Base-by-base conservation (phyloP, 2,888 invertebrate species). In the Geophilus truncorum region DNA sequence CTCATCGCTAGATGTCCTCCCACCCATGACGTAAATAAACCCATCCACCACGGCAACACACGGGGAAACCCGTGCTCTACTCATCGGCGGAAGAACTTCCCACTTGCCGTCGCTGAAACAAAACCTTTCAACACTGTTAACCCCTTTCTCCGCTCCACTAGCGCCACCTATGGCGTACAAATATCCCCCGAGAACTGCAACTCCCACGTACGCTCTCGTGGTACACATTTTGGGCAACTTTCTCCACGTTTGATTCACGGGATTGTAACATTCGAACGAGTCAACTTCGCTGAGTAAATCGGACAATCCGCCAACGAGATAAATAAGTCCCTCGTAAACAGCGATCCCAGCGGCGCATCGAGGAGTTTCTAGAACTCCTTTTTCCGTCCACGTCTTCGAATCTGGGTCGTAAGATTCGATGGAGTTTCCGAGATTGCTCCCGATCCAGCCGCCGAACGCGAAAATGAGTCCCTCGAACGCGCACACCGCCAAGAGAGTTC, bases 381-480 rank as follows among this genome's bases (percentile, higher is more conserved):
- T 90, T 76, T 92, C 87, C 34, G 90, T 89, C 96, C 97, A 97
- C 82, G 90, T 90, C 86, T 95, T 92, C 36, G 90, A 88, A 81
- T 91, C 89, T 0, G 95, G 93, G 87, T 96, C 93, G 86, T 94
- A 97, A 84, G 92, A 91, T 86, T 97, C 97, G 83, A 97, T 93
- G 0, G 93, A 92, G 28, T 93, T 92, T 0, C 95, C 95, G 86
- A 96, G 94, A 86, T 95, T 95, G 82, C 93, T 93, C 0, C 96
- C 96, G 36, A 96, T 92, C 96, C 96, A 96, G 3, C 97, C 97
- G 70, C 97, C 96, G 84, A 97, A 92, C 0, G 95, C 96, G 86
- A 93, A 95, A 81, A 97, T 88, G 84, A 91, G 91, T 32, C 94
- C 94, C 84, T 94, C 92, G 87, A 94, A 90, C 15, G 93, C 93